Base-by-base conservation (phyloP, 2,888 invertebrate species). In the Drosophila robusta region DNA sequence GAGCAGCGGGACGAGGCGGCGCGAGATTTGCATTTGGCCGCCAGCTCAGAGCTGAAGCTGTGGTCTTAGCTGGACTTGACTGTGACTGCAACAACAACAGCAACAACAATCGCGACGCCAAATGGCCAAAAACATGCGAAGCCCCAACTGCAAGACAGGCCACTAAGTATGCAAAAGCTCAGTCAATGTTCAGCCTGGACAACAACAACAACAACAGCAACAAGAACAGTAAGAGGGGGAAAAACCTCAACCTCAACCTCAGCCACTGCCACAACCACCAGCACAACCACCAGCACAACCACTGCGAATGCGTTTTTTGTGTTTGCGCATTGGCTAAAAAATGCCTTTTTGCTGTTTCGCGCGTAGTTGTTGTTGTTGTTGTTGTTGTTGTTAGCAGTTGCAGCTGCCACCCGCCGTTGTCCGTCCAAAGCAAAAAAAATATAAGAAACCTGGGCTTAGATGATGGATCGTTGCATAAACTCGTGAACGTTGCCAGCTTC, bases 81-180 rank as follows among this genome's bases (percentile, higher is more conserved):
- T 66, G 57, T 72, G 75, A 72, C 68, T 55, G 54, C 51, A 46
- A 49, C 65, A 47, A 18, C 38, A 32, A 50, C 45, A 38, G 8
- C 55, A 41, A 18, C 62, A 41, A 58, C 58, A 60, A 47, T 54
- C 24, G 60, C 61, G 73, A 24, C 44, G 54, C 54, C 44, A 78
- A 84, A 84, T 84, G 82, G 80, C 76, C 85, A 82, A 85, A 87
- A 87, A 85, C 85, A 82, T 84, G 83, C 83, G 66, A 84, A 69
- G 49, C 62, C 63, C 22, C 62, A 50, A 62, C 50, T n/a, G 63
- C 29, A 38, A 38, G 63, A 50, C 63, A 50, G 34, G 57, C 36
- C 36, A 44, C 58, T 46, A 74, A 42, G 51, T 58, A 75, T 71
- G 67, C 67, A 71, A 75, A 70, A 67, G 72, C 75, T 74, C 65